phyloP scores from a whole-genome alignment of 2,797 vertebrate species.

The Sarcophilus harrisii region DNA sequence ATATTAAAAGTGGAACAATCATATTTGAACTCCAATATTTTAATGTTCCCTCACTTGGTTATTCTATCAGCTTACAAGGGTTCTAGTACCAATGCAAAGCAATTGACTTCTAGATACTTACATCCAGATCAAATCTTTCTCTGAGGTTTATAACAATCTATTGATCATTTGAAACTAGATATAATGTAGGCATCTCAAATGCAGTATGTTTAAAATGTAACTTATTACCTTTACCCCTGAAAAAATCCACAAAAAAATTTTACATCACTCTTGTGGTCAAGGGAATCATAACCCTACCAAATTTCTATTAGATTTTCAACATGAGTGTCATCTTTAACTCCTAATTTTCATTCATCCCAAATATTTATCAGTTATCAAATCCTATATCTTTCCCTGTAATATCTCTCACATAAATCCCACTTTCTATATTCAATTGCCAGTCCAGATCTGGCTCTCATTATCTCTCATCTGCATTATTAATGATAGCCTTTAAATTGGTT shows the following conservation, averaged over 20 bases:
- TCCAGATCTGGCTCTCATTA: not conserved
- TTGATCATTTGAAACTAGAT: not conserved
- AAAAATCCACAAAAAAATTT: not conserved
- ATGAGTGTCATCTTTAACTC: not conserved
- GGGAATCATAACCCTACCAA: not conserved
- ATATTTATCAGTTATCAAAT: not conserved
- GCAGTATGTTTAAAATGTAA: not conserved
- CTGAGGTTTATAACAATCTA: not conserved
- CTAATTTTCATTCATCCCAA: not conserved
- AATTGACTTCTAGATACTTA: not conserved
- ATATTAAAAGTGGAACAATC: not conserved
- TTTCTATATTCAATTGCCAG: not conserved
- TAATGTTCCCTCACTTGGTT: not conserved
- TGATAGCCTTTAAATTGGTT: not conserved
- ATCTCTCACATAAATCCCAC: not conserved
- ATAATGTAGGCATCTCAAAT: not conserved
- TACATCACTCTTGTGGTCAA: not conserved
- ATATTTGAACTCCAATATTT: not conserved
- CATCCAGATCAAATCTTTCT: not conserved
- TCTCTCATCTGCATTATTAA: not conserved
- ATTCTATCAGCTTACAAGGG: not conserved
- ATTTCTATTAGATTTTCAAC: not conserved
- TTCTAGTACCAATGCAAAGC: not conserved
- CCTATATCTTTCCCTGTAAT: not conserved
- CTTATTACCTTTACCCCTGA: not conserved